These are phyloP conservation scores for Drosophila paulistorum DNA, from an alignment of 1,140 invertebrate genomes.

Conservation along the genomic window DNA sequence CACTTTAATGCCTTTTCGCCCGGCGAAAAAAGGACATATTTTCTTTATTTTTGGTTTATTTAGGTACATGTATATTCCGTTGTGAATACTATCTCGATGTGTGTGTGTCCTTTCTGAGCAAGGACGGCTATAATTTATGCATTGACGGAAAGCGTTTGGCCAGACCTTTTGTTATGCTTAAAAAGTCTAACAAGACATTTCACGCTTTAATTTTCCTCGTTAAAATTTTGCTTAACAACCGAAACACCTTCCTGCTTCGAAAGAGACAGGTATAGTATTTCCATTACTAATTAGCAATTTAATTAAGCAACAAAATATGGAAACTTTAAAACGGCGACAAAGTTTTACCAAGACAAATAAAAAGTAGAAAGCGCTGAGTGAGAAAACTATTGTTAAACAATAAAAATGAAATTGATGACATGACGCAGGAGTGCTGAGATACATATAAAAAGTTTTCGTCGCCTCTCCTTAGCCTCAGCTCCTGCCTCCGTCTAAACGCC, in stretches of 20 bases:
- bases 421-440: slow-evolving; percentile 53
- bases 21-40: slow-evolving; percentile 62
- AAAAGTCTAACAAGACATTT: neutral
- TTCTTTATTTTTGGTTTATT: slow-evolving; percentile 70
- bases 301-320: neutral
- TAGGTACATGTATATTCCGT: slow-evolving; percentile 77
- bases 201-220: neutral
- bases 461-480: neutral
- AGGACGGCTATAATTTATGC: slow-evolving; percentile 51
- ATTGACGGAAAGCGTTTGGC: slow-evolving; percentile 40
- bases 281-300: slow-evolving; percentile 1
- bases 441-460: neutral
- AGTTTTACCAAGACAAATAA: neutral
- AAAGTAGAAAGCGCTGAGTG: neutral
- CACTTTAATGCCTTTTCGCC: slow-evolving; percentile 54
- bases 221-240: slow-evolving; percentile 1
- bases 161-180: slow-evolving; percentile 13
- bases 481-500: neutral
- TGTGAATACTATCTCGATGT: slow-evolving; percentile 37
- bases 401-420: slow-evolving; percentile 6
- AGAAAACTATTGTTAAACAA: neutral
- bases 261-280: neutral
- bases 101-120: slow-evolving; percentile 44
- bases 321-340: neutral
- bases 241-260: neutral